phyloP scores from a whole-genome alignment of 2,113 vertebrate genomes.

The Rhombomys opimus region DNA sequence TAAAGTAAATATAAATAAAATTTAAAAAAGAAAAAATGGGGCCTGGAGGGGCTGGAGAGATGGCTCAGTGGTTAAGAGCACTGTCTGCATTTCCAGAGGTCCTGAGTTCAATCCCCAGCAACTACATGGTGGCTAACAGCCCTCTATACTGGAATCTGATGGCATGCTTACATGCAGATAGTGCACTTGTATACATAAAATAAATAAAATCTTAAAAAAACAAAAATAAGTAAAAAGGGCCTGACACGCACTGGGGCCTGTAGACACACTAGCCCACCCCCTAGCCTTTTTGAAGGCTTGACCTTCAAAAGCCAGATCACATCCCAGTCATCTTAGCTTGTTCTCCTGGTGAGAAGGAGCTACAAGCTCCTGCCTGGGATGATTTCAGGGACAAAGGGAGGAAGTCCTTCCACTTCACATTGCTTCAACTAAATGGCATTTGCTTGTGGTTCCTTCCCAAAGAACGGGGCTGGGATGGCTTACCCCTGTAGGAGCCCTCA shows the following conservation, averaged over 20 bases:
- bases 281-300: no score
- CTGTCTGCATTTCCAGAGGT: no score
- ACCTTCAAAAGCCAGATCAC: not conserved
- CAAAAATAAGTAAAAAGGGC: not conserved
- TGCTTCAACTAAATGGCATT: not conserved
- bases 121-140: no score
- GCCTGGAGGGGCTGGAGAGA: no score
- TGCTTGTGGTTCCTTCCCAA: not conserved
- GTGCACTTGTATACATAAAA: not conserved
- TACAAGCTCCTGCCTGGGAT: not conserved
- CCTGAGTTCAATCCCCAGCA: no score
- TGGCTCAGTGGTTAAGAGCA: no score
- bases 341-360: not conserved
- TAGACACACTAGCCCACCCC: fast-evolving
- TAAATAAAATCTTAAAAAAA: not conserved
- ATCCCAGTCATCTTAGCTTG: not conserved
- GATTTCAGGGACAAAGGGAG: not conserved
- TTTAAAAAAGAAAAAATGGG: not conserved
- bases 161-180: no score
- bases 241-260: fast-evolving
- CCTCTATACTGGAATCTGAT: not conserved
- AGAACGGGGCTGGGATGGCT: not conserved
- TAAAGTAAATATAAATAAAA: not conserved
- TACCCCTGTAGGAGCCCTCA: not conserved
- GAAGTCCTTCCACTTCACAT: fast-evolving